phyloP scores from a whole-genome alignment of 2,113 vertebrate genomes.

The Bombycilla garrulus region DNA sequence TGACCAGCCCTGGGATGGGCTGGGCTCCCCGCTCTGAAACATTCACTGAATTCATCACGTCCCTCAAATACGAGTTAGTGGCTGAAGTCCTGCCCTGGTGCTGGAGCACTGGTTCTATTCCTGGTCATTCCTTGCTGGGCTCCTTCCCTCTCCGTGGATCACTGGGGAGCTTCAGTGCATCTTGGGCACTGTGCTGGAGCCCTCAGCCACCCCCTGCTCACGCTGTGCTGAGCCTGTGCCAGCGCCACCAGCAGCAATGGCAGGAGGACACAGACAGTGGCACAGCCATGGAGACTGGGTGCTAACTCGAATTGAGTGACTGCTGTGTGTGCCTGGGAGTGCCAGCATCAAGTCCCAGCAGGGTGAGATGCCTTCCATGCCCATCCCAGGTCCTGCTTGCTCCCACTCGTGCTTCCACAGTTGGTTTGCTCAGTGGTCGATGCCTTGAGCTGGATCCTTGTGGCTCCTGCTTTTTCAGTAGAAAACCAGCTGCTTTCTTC shows the following conservation, averaged over 20 bases:
- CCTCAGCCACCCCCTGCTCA: background rate
- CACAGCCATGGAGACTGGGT: background rate
- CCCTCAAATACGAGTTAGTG: background rate
- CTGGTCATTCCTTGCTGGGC: background rate
- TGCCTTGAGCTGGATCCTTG: background rate
- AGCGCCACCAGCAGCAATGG: background rate
- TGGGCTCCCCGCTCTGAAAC: background rate
- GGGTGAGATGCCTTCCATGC: background rate
- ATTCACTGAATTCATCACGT: background rate
- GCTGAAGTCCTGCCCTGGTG: background rate
- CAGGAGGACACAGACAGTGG: background rate
- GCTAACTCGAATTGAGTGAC: background rate
- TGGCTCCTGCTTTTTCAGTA: background rate
- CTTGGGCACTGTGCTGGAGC: background rate
- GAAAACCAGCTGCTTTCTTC: background rate
- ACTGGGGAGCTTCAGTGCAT: background rate
- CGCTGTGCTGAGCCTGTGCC: rapidly evolving
- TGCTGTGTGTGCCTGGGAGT: background rate
- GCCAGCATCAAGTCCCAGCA: background rate
- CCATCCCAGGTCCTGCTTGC: background rate
- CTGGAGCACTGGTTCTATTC: background rate
- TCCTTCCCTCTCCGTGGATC: background rate
- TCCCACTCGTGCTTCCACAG: background rate
- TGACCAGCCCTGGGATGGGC: background rate
- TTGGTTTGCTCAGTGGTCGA: background rate